These are phyloP conservation scores for Phalanger gymnotis DNA, from an alignment of 2,797 vertebrate species.

Conservation along the genomic window DNA sequence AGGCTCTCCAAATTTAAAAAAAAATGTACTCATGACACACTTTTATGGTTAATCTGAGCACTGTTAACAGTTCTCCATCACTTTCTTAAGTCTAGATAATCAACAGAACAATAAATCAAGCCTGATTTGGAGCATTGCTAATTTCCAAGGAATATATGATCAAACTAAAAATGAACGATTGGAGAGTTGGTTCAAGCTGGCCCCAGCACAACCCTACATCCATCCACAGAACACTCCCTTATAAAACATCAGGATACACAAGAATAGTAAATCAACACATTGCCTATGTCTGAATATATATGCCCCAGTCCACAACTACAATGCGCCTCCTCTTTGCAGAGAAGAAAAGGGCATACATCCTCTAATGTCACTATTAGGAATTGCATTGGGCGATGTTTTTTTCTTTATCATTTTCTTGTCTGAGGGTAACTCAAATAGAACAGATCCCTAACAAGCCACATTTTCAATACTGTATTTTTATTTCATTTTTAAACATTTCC, in stretches of 20 bases:
- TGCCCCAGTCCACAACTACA: neutral
- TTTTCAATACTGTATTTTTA: neutral
- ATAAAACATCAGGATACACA: neutral
- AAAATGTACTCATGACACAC: neutral
- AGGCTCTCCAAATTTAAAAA: neutral
- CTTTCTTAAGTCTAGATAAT: neutral
- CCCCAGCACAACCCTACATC: neutral
- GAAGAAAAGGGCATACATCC: neutral
- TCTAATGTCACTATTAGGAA: neutral
- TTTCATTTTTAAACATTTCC: neutral
- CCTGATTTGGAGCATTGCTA: neutral
- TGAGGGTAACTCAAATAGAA: neutral
- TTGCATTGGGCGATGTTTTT: neutral
- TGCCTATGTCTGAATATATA: neutral
- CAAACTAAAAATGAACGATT: neutral
- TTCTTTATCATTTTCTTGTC: neutral
- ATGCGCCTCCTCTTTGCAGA: neutral
- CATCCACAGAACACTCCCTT: neutral
- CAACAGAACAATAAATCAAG: neutral
- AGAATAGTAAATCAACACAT: neutral
- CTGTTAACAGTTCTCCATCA: neutral
- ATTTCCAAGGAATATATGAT: neutral
- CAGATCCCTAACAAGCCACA: neutral
- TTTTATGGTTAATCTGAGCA: neutral
- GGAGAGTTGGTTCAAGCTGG: neutral